Conservation (phyloP, 2,888 invertebrate genomes). For the Mycalesis mineus region DNA sequence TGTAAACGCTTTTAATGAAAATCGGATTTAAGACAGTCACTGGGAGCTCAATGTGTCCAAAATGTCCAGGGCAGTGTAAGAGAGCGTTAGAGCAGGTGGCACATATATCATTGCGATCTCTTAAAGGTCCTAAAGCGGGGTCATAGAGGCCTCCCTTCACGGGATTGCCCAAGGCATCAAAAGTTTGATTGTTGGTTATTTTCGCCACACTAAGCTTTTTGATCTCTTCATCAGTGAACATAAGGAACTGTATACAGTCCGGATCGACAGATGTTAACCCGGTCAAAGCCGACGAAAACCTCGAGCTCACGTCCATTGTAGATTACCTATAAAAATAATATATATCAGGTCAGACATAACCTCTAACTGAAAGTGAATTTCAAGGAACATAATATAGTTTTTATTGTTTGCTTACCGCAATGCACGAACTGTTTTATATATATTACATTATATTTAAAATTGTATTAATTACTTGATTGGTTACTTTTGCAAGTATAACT, state of each 20-base stretch:
- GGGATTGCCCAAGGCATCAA: slow-evolving; percentile 90
- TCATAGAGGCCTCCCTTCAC: slow-evolving; percentile 94
- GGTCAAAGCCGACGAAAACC: slow-evolving; percentile 46
- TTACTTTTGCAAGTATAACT: too few species aligned
- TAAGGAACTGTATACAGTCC: slow-evolving; percentile 79
- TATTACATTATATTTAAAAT: not conserved
- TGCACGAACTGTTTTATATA: not conserved
- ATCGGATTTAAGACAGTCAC: slow-evolving; percentile 94
- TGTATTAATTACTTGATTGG: not conserved
- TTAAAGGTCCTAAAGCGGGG: slow-evolving; percentile 84
- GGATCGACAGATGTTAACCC: slow-evolving; percentile 61
- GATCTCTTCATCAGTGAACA: slow-evolving; percentile 87
- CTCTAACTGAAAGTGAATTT: not conserved
- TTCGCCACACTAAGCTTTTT: slow-evolving; percentile 88
- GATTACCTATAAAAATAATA: slow-evolving; percentile 14
- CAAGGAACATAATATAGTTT: too few species aligned
- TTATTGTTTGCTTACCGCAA: not conserved
- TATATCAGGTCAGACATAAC: not conserved
- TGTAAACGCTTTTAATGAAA: slow-evolving; percentile 85
- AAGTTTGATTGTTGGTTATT: slow-evolving; percentile 86
- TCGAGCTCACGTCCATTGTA: slow-evolving; percentile 54
- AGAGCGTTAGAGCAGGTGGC: slow-evolving; percentile 85
- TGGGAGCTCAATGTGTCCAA: slow-evolving; percentile 95
- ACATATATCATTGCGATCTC: slow-evolving; percentile 84
- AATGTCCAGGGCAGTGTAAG: slow-evolving; percentile 91